phyloP scores from a whole-genome alignment of 1,140 invertebrate species.

The Phocides pigmalion region DNA sequence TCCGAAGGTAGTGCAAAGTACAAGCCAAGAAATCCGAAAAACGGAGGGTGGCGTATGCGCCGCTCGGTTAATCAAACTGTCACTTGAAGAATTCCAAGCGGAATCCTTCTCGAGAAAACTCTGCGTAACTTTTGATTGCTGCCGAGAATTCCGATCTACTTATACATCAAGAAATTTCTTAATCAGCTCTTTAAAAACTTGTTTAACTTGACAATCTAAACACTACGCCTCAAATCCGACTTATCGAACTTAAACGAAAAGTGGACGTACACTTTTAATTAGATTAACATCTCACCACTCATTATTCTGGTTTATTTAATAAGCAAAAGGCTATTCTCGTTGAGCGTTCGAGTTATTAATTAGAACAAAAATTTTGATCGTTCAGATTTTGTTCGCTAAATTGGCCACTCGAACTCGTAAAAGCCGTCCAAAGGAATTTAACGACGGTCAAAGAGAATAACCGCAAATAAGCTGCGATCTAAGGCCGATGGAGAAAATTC shows the following conservation, averaged over 20 bases:
- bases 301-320: slow-evolving; percentile 70
- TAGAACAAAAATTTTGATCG: slow-evolving; percentile 81
- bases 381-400: slow-evolving; percentile 80
- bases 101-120: slow-evolving; percentile 76
- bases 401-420: slow-evolving; percentile 82
- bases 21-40: slow-evolving; percentile 71
- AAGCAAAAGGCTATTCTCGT: slow-evolving; percentile 62
- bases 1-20: slow-evolving; percentile 53
- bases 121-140: slow-evolving; percentile 80
- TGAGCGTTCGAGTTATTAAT: slow-evolving; percentile 73
- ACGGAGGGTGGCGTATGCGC: slow-evolving; percentile 70
- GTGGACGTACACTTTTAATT: slow-evolving; percentile 43
- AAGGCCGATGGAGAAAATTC: slow-evolving; percentile 73
- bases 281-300: slow-evolving; percentile 50
- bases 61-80: slow-evolving; percentile 82
- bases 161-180: slow-evolving; percentile 73
- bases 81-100: slow-evolving; percentile 81
- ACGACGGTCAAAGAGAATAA: slow-evolving; percentile 84
- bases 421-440: slow-evolving; percentile 80
- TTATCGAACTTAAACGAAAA: slow-evolving; percentile 23
- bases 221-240: slow-evolving; percentile 18
- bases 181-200: slow-evolving; percentile 58
- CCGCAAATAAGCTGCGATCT: slow-evolving; percentile 82
- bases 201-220: slow-evolving; percentile 39
- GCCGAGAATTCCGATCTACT: slow-evolving; percentile 70